A percentile compares a stretch with the other conserved stretches of the same genome.
Evolutionary conservation across 2,797 vertebrate genomes (phyloP).

Genomic region (Kryptolebias ocellatus): DNA sequence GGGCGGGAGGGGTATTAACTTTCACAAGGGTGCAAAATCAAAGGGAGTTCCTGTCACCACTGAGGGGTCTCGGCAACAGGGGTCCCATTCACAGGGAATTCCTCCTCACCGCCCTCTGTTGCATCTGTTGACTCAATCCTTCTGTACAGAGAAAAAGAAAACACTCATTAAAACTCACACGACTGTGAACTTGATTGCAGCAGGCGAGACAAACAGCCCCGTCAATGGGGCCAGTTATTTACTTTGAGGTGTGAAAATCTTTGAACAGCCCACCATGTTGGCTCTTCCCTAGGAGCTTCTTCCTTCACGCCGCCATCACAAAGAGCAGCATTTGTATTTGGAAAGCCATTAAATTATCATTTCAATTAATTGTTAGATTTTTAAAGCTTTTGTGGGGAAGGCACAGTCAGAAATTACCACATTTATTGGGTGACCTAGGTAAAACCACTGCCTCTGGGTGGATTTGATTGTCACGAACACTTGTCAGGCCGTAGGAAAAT

Average conservation of each 20-base stretch:
- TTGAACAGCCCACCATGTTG: slow-evolving; percentile 72
- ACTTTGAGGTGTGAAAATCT: slow-evolving; percentile 81
- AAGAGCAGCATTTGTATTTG: slow-evolving; percentile 65
- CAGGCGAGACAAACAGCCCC: slow-evolving; percentile 70
- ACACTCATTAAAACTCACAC: slow-evolving; percentile 81
- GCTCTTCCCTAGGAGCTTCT: slow-evolving; percentile 64
- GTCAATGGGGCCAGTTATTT: slow-evolving; percentile 74
- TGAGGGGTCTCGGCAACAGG: slow-evolving; percentile 78
- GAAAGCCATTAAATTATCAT: slow-evolving; percentile 68
- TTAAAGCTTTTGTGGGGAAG: slow-evolving; percentile 22
- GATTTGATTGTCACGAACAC: not conserved
- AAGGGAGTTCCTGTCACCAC: slow-evolving; percentile 83
- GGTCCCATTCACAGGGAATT: slow-evolving; percentile 82
- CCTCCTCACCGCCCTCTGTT: slow-evolving; percentile 70
- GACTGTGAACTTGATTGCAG: slow-evolving; percentile 86
- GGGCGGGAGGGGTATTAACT: slow-evolving; percentile 74
- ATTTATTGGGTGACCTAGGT: no score
- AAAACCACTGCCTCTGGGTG: no score
- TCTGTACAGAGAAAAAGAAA: slow-evolving; percentile 76
- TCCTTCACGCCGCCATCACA: slow-evolving; percentile 71
- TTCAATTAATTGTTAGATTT: slow-evolving; percentile 73
- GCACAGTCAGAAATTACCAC: slow-evolving; percentile 45
- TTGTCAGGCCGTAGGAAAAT: slow-evolving; percentile 20
- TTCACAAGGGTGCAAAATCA: slow-evolving; percentile 86
- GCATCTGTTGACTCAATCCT: slow-evolving; percentile 81